Evolutionary conservation across 2,113 vertebrate species (phyloP).

Genomic region (Sminthopsis crassicaudata): DNA sequence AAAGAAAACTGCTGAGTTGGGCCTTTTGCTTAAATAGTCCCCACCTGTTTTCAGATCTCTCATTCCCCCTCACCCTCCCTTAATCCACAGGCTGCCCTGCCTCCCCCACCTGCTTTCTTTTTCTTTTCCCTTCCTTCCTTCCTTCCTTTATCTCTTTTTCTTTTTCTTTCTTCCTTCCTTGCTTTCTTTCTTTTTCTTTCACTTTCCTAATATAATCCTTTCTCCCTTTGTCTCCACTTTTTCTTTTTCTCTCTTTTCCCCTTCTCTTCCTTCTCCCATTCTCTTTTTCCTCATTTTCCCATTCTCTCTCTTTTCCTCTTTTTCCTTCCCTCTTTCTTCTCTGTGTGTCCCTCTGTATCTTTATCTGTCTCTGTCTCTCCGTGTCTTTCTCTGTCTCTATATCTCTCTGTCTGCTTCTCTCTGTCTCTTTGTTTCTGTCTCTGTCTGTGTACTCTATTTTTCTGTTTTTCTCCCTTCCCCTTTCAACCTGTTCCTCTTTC

Average conservation of each 20-base stretch:
- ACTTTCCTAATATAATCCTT: not conserved
- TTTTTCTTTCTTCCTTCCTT: not conserved
- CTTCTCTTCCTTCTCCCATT: no score
- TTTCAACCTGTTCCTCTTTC: no score
- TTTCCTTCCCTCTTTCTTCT: not conserved
- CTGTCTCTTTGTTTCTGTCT: not conserved
- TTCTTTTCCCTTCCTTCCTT: constrained; percentile 57
- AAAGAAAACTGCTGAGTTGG: constrained; percentile 77
- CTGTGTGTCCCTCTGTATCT: constrained; percentile 38
- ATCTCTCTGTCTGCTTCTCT: no score
- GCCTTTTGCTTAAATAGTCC: constrained; percentile 74
- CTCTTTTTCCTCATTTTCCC: not conserved
- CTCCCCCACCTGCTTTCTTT: constrained; percentile 20
- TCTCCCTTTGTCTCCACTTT: not conserved
- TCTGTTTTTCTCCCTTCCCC: not conserved
- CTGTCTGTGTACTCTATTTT: no score
- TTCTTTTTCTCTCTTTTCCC: not conserved
- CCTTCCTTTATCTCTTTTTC: not conserved
- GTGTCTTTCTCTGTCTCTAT: no score
- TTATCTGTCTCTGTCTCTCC: constrained; percentile 47
- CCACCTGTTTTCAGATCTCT: constrained; percentile 72
- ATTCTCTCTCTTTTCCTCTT: not conserved
- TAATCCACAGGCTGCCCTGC: constrained; percentile 1
- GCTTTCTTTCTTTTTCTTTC: not conserved
- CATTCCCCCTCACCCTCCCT: constrained; percentile 10